Conservation (phyloP, 2,888 invertebrate species). For the Hemithea aestivaria region DNA sequence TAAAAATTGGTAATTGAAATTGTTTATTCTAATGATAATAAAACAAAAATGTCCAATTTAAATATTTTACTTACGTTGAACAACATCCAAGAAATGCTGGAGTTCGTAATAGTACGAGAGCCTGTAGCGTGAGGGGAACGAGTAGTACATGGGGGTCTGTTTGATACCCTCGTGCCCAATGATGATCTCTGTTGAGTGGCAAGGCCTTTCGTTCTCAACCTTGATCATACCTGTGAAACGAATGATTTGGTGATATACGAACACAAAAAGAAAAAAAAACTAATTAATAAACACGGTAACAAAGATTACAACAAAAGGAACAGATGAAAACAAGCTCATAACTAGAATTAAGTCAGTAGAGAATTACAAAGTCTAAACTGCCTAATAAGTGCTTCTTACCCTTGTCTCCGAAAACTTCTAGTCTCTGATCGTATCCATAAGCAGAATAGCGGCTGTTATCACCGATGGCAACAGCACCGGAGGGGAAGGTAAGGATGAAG, state of each 20-base stretch:
- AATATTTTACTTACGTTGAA: constrained; percentile 67
- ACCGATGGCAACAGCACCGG: constrained; percentile 80
- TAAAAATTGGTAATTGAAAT: too few relatives aligned
- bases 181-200: constrained; percentile 60
- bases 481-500: constrained; percentile 79
- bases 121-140: constrained; percentile 79
- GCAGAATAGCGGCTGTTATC: constrained; percentile 81
- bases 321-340: too few relatives aligned
- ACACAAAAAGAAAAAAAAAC: too few relatives aligned
- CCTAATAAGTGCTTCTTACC: too few relatives aligned
- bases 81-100: constrained; percentile 80
- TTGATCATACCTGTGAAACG: constrained; percentile 71
- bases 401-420: constrained; percentile 82
- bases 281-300: too few relatives aligned
- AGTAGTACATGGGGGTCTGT: constrained; percentile 77
- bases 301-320: too few relatives aligned
- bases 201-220: constrained; percentile 76
- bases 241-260: too few relatives aligned
- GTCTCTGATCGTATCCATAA: constrained; percentile 84
- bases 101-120: constrained; percentile 75
- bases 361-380: too few relatives aligned
- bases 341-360: too few relatives aligned
- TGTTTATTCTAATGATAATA: too few relatives aligned
- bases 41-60: too few relatives aligned
- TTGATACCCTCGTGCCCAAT: constrained; percentile 58